Base-by-base conservation (phyloP, 1,140 invertebrate genomes). In the Atta cephalotes region DNA sequence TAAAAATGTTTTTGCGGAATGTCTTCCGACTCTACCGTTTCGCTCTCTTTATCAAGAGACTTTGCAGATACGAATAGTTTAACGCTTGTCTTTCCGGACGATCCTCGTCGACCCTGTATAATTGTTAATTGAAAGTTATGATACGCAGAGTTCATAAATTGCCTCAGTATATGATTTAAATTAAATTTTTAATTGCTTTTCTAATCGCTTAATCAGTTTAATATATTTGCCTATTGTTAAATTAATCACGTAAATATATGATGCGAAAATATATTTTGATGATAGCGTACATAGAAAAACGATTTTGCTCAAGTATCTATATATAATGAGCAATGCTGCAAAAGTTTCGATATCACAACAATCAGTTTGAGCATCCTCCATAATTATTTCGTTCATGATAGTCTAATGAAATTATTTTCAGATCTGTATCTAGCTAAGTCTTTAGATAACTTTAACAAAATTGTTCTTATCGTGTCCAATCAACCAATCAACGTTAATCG, bases 1-100 rank as follows among this genome's bases (percentile, higher is more conserved):
- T 71, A 63, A 74, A 74, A 82, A 84, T 84, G 70, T 84, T 84
- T 84, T 84, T 84, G 80, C 58, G 80, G 70, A 84, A 74, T 71
- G 70, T 74, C 80, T 84, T 84, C 68, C 80, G 70, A 63, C 45
- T 63, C 25, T 45, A 7, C 56, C 53, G 70, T 76, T 76, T 84
- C 68, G 70, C 45, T 74, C 56, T 62, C 39, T 84, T 84, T 84
- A 74, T 74, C 80, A 25, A 35, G 70, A 62, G 70, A 84, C 58
- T 62, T 82, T 25, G 31, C 25, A 31, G 70, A 74, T 74, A 62
- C 39, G 18, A 74, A 56, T 35, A 58, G 56, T 49, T 76, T 53
- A 62, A 63, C 39, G 70, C 28, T n/a, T 31, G 16, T 78, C 49
- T 70, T 45, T 53, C 9, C 4, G 28, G 3, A 31, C 21, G 63